Percentiles rank a stretch among this genome's conserved stretches.
Conservation (phyloP, 2,797 vertebrate genomes). For the Antrozous pallidus region DNA sequence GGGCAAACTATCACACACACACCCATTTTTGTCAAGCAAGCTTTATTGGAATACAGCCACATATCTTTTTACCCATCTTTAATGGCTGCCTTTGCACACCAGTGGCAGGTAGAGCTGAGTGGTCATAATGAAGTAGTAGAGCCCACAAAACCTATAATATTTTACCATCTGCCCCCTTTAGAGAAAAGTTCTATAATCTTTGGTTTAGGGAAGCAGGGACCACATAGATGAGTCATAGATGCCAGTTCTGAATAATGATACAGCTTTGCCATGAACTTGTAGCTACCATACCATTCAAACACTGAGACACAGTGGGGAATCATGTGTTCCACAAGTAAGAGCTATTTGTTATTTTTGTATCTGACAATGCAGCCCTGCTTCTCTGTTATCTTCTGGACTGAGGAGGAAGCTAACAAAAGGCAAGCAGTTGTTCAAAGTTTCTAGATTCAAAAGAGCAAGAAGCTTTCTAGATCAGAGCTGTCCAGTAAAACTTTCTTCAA, state of each 20-base stretch:
- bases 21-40: neutral
- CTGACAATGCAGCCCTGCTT: neutral
- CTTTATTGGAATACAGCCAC: neutral
- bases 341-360: neutral
- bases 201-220: neutral
- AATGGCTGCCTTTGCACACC: neutral
- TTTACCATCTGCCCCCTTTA: neutral
- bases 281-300: neutral
- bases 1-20: neutral
- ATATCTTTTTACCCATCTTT: neutral
- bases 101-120: neutral
- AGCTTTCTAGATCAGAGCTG: neutral
- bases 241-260: neutral
- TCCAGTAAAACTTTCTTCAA: neutral
- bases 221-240: neutral
- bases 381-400: neutral
- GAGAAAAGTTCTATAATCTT: neutral
- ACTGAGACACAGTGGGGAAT: neutral
- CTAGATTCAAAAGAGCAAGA: neutral
- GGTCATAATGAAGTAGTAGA: neutral
- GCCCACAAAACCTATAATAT: neutral
- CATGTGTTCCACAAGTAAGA: neutral
- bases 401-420: neutral
- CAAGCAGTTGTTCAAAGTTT: slow-evolving; percentile 1
- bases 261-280: neutral